These are phyloP conservation scores for Phalacrocorax carbo DNA, from an alignment of 2,113 vertebrate species.

Conservation along the genomic window DNA sequence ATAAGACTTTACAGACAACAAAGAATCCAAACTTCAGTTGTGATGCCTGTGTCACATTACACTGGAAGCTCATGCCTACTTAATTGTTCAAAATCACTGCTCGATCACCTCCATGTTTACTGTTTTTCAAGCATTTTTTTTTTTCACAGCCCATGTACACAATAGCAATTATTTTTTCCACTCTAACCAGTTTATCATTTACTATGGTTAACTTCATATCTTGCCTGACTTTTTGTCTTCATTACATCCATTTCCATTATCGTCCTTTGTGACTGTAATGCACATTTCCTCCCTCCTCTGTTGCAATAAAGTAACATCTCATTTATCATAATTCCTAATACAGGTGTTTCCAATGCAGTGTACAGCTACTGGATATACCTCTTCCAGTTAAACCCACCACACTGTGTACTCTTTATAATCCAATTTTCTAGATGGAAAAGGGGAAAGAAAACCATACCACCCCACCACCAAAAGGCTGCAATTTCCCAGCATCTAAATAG, in stretches of 20 bases:
- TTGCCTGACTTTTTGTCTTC: not conserved
- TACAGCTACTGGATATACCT: not conserved
- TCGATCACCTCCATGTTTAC: not conserved
- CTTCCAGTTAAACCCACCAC: not conserved
- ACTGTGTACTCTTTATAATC: not conserved
- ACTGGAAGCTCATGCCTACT: not conserved
- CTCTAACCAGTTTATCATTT: not conserved
- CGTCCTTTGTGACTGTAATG: not conserved
- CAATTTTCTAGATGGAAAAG: not conserved
- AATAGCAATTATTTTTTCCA: not conserved
- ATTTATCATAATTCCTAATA: not conserved
- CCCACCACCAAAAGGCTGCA: not conserved
- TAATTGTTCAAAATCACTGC: not conserved
- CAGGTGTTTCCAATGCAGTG: not conserved
- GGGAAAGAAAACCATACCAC: no score
- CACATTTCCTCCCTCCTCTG: not conserved
- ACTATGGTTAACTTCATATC: not conserved
- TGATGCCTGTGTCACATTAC: not conserved
- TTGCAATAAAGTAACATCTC: not conserved
- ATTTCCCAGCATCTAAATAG: not conserved
- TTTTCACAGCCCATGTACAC: not conserved
- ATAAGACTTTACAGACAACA: not conserved
- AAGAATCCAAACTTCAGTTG: not conserved
- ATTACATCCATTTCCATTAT: not conserved
- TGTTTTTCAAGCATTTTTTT: not conserved